Evolutionary conservation across 2,888 invertebrate species (phyloP), one percentile per base, ranked within the genome.

Genomic region (Trachelus troglodyta): DNA sequence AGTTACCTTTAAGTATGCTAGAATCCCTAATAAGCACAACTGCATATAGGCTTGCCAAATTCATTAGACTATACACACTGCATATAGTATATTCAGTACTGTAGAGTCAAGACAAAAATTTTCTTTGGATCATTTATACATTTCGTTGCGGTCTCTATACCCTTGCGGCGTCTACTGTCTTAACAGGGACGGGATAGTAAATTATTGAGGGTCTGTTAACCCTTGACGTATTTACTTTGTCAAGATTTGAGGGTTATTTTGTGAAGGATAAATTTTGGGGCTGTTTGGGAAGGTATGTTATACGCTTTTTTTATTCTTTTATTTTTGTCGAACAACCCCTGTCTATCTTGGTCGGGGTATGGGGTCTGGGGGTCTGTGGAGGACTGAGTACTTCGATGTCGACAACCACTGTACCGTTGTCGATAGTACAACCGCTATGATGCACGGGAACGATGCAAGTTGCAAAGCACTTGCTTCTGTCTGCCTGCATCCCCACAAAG

Each of bases 401-500:
- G 9, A 23, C 56, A 56, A 9, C 56, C 56, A 56, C 23, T 23
- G 56, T 56, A 56, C 56, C 56, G 23, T 56, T 56, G 56, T 6
- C 56, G 56, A 56, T 56, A 56, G 56, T 56, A 9, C 56, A 9
- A 23, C 56, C 56, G 56, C 56, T 56, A 56, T 23, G 23, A 15
- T 56, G 23, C 56, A 56, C 9, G 9, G 9, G 56, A 56, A 56
- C 56, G 56, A 56, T 56, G 56, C 56, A 56, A 56, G 56, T 56
- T 23, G 56, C 56, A 56, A 23, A 35, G 69, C 34, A 77, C 68
- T 74, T 74, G 74, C 69, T 12, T n/a, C 77, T 77, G 69, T 74
- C 77, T 77, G 30, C 33, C 69, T 69, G 75, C 74, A 73, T 76
- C 76, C n/a, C 80, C 80, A 83, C 87, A 87, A 90, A 90, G 89